Conservation (phyloP, 1,140 invertebrate species). For the Atta cephalotes region DNA sequence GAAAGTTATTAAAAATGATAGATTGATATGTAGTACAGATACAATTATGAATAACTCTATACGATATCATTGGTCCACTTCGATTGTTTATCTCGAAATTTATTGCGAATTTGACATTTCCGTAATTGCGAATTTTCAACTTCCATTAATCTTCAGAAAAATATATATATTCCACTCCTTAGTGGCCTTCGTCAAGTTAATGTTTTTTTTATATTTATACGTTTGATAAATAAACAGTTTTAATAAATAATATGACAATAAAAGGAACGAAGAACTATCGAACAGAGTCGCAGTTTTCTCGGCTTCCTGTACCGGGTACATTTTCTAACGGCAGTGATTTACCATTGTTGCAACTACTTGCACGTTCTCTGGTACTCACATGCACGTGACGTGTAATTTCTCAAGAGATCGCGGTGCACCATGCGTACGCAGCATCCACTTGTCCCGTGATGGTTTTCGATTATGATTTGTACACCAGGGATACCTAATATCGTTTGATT, state of each 20-base stretch:
- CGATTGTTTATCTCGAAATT: background rate
- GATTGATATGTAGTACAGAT: no score
- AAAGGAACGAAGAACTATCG: background rate
- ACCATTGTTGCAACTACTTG: conserved; percentile 14
- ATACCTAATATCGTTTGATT: background rate
- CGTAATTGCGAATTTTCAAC: conserved; percentile 1
- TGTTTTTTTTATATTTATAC: background rate
- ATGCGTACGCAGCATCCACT: background rate
- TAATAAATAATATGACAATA: background rate
- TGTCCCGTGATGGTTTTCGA: conserved; percentile 4
- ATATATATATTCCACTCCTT: background rate
- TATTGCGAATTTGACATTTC: background rate
- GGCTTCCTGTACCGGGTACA: background rate
- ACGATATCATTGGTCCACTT: background rate
- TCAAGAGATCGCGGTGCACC: conserved; percentile 32
- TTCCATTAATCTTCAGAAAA: background rate
- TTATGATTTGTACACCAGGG: background rate
- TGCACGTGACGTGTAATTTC: conserved; percentile 66
- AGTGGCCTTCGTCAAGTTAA: background rate
- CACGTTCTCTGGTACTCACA: background rate
- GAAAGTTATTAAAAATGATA: no score
- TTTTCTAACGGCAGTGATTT: conserved; percentile 8
- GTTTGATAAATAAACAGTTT: background rate
- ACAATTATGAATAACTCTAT: background rate
- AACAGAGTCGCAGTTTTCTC: conserved; percentile 2